Evolutionary conservation across 2,888 invertebrate species (phyloP).

Genomic region (Myathropa florea): DNA sequence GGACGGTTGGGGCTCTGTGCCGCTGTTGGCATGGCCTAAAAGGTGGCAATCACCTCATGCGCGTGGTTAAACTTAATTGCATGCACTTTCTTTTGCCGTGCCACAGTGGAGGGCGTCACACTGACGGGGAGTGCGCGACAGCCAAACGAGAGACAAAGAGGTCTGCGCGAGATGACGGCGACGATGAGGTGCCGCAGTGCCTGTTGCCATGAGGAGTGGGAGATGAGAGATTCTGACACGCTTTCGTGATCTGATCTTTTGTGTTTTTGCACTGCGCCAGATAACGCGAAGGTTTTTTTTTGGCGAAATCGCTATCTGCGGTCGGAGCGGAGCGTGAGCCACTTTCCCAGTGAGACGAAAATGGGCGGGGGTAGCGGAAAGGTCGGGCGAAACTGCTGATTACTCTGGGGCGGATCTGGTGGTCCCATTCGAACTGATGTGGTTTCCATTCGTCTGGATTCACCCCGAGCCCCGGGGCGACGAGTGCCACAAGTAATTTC

Average conservation of each 20-base stretch:
- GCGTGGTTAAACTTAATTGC: constrained; percentile 62
- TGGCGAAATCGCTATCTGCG: constrained; percentile 23
- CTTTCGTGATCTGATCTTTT: constrained; percentile 61
- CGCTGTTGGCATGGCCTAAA: constrained; percentile 54
- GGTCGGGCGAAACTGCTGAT: background rate
- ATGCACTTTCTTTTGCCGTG: constrained; percentile 61
- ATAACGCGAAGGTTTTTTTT: constrained; percentile 23
- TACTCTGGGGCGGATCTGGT: background rate
- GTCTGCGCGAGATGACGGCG: constrained; percentile 28
- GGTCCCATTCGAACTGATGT: background rate
- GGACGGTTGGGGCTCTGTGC: background rate
- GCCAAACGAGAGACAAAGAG: constrained; percentile 47
- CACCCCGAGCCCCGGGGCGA: too few species aligned
- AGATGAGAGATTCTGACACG: constrained; percentile 57
- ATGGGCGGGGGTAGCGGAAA: constrained; percentile 17
- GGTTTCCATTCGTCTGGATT: background rate
- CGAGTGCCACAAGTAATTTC: background rate
- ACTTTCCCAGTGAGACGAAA: constrained; percentile 26
- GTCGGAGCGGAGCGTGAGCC: background rate
- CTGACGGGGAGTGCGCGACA: background rate
- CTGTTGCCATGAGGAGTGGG: constrained; percentile 55
- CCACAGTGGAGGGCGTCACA: constrained; percentile 1
- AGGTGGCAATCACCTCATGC: constrained; percentile 65
- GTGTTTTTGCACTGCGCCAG: constrained; percentile 30
- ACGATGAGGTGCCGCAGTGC: constrained; percentile 32